Evolutionary conservation across 37 sponge, comb jelly and placozoan genomes (phyloP).

Genomic region (Bolinopsis microptera): DNA sequence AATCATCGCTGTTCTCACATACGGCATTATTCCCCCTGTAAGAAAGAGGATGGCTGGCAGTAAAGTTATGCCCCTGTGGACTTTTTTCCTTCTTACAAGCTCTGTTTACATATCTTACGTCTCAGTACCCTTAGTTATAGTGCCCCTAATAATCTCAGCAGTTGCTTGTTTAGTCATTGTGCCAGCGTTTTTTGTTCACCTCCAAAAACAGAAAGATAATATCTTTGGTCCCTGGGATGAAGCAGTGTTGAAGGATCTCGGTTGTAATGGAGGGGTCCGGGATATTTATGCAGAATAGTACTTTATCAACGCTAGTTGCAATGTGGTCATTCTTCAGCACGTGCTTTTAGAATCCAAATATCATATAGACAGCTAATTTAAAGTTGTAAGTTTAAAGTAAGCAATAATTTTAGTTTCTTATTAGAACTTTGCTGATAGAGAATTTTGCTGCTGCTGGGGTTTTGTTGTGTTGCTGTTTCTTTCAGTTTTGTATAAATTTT

Average conservation of each 20-base stretch:
- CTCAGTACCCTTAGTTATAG: background rate
- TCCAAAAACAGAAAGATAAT: conserved; percentile 64
- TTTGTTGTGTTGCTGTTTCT: too few relatives aligned
- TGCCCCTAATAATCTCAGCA: background rate
- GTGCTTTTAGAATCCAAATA: too few relatives aligned
- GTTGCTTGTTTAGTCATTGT: background rate
- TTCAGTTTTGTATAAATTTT: too few relatives aligned
- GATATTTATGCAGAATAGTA: conserved; percentile 16
- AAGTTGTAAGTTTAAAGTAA: too few relatives aligned
- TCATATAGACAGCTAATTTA: too few relatives aligned
- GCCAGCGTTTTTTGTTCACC: background rate
- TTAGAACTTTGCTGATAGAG: too few relatives aligned
- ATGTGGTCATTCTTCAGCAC: too few relatives aligned
- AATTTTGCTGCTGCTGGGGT: too few relatives aligned
- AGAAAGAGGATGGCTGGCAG: conserved; percentile 64
- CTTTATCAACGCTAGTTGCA: too few relatives aligned
- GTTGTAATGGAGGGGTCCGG: background rate
- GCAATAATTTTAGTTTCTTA: too few relatives aligned
- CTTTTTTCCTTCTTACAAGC: background rate
- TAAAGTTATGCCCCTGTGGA: background rate
- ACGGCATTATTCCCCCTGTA: conserved; percentile 73
- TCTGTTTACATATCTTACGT: background rate
- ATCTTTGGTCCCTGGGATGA: conserved; percentile 93
- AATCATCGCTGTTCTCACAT: conserved; percentile 72
- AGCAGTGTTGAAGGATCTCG: conserved; percentile 69